These are phyloP conservation scores for Cotesia vestalis DNA, from an alignment of 1,140 invertebrate genomes.

Conservation along the genomic window DNA sequence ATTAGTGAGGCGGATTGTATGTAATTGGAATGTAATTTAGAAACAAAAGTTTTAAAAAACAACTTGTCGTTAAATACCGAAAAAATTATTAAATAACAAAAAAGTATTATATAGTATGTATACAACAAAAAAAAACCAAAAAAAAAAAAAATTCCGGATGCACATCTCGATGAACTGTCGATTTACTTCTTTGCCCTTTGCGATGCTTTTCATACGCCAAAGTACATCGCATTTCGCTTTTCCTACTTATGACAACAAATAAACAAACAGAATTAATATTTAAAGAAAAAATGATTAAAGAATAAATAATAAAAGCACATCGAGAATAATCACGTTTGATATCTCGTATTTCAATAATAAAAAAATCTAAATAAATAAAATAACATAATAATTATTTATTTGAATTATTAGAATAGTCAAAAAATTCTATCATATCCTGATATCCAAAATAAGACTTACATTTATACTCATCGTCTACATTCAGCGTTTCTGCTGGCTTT, in stretches of 20 bases:
- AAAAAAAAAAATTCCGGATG: slow-evolving; percentile 12
- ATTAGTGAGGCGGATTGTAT: slow-evolving; percentile 19
- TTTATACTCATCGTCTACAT: slow-evolving; percentile 24
- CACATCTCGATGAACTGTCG: slow-evolving; percentile 24
- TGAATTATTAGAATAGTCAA: slow-evolving; percentile 30
- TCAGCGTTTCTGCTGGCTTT: slow-evolving; percentile 25
- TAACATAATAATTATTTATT: slow-evolving; percentile 9
- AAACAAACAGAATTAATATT: slow-evolving; percentile 3
- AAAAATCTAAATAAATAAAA: slow-evolving; percentile 15
- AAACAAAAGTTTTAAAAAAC: slow-evolving; percentile 21
- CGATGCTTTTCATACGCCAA: slow-evolving; percentile 33
- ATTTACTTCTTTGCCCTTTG: slow-evolving; percentile 21
- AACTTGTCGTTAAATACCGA: slow-evolving; percentile 15
- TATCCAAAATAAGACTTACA: slow-evolving; percentile 20
- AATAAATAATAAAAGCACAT: slow-evolving; percentile 11
- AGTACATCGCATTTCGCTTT: slow-evolving; percentile 29
- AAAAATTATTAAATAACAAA: slow-evolving; percentile 11
- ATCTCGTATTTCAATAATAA: slow-evolving; percentile 16
- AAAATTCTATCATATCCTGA: slow-evolving; percentile 25
- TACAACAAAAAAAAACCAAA: background rate
- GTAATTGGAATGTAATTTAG: slow-evolving; percentile 6
- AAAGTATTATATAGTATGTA: slow-evolving; percentile 28
- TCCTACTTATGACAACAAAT: slow-evolving; percentile 16
- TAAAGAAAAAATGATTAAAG: slow-evolving; percentile 16
- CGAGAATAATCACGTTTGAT: slow-evolving; percentile 11